These are phyloP conservation scores for Tonatia bakeri DNA, from an alignment of 2,113 vertebrate species.

Conservation along the genomic window DNA sequence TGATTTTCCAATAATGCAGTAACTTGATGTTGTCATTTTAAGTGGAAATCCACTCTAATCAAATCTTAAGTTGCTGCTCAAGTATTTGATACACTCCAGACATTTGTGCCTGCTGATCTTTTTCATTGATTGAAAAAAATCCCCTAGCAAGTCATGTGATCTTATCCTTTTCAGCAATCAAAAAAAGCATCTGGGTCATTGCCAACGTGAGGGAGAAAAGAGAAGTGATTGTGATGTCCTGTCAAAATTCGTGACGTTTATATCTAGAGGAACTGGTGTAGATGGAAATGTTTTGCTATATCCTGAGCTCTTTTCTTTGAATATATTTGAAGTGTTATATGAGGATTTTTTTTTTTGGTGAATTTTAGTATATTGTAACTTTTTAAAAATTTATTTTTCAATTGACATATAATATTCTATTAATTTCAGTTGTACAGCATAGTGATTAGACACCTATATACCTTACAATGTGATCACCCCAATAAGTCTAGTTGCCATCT, in stretches of 20 bases:
- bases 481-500: no score
- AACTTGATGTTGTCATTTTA: conserved; percentile 37
- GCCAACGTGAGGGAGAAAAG: not conserved
- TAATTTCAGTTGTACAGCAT: not conserved
- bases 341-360: not conserved
- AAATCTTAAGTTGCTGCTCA: conserved; percentile 4
- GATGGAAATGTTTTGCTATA: conserved; percentile 18
- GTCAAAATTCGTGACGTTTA: conserved; percentile 6
- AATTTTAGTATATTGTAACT: not conserved
- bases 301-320: not conserved
- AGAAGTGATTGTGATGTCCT: not conserved
- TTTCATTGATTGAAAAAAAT: conserved; percentile 44
- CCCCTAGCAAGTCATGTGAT: not conserved
- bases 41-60: conserved; percentile 38
- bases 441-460: not conserved
- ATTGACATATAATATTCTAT: not conserved
- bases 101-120: not conserved
- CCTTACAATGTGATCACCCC: no score
- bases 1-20: conserved; percentile 40
- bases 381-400: not conserved
- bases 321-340: conserved; percentile 10
- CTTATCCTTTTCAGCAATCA: conserved; percentile 32
- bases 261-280: not conserved
- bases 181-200: conserved; percentile 18
- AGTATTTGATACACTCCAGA: conserved; percentile 40